phyloP scores from a whole-genome alignment of 1,140 invertebrate species.

The Brachionus rotundiformis region DNA sequence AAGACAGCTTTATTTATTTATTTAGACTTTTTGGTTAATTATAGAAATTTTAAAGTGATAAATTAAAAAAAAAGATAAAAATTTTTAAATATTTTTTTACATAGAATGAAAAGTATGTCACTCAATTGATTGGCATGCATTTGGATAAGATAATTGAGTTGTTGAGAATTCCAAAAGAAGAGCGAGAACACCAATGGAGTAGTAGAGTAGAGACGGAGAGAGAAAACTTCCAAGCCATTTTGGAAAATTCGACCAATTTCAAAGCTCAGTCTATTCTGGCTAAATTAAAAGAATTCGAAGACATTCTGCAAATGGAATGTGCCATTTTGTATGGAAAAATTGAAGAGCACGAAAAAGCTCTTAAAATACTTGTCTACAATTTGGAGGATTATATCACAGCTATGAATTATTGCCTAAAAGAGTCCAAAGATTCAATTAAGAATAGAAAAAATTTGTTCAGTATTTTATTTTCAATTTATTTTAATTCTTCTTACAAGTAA shows the following conservation, averaged over 20 bases:
- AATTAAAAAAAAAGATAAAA: background rate
- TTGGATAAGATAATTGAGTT: conserved; percentile 43
- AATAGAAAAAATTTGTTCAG: conserved; percentile 28
- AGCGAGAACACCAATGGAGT: background rate
- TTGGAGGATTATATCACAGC: conserved; percentile 25
- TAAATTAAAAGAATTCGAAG: conserved; percentile 48
- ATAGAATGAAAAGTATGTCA: conserved; percentile 42
- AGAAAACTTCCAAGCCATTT: background rate
- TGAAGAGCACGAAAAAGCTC: conserved; percentile 47
- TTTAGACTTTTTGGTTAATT: conserved; percentile 26
- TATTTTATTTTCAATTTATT: conserved; percentile 43
- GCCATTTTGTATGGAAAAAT: conserved; percentile 51
- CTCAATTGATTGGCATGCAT: conserved; percentile 26
- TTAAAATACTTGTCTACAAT: conserved; percentile 48
- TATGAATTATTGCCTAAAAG: conserved; percentile 39
- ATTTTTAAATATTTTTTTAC: background rate
- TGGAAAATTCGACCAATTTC: conserved; percentile 17
- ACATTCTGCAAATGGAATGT: conserved; percentile 11
- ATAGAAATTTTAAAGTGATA: conserved; percentile 8
- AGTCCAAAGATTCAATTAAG: conserved; percentile 43
- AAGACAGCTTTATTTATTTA: conserved; percentile 27
- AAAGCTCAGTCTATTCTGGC: conserved; percentile 21
- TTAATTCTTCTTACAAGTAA: conserved; percentile 30
- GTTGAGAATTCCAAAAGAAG: background rate
- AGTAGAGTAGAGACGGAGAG: background rate